These are phyloP conservation scores for Cyrtorhinus lividipennis DNA, from an alignment of 1,140 invertebrate species.

Conservation along the genomic window DNA sequence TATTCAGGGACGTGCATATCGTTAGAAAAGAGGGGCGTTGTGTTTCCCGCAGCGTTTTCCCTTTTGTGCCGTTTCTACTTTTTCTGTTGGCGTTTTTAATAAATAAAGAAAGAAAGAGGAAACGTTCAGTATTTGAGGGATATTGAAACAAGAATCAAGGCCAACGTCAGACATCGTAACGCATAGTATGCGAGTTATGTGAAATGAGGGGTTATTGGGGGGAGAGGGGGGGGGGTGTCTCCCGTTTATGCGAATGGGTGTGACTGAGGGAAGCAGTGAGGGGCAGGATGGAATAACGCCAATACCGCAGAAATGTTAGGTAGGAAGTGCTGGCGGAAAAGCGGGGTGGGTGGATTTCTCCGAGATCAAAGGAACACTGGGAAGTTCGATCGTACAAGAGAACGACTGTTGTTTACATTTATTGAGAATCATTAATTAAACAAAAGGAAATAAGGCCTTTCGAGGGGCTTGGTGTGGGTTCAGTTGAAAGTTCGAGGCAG, in stretches of 20 bases:
- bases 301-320: constrained; percentile 8
- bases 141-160: not conserved
- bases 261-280: not conserved
- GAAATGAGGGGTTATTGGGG: not conserved
- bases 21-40: not conserved
- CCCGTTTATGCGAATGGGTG: too few relatives aligned
- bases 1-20: not conserved
- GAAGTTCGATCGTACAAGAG: constrained; percentile 1
- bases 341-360: not conserved
- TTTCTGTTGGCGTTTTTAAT: not conserved
- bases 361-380: constrained; percentile 1
- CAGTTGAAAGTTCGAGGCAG: not conserved
- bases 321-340: not conserved
- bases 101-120: not conserved
- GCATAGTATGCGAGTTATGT: not conserved
- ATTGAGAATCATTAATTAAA: constrained; percentile 6
- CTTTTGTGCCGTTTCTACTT: not conserved
- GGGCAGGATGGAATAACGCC: not conserved
- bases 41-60: not conserved
- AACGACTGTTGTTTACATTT: not conserved
- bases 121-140: not conserved
- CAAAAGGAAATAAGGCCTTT: not conserved
- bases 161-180: not conserved
- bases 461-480: not conserved
- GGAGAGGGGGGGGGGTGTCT: too few relatives aligned